Base-by-base conservation (phyloP, 2,113 vertebrate genomes). In the Forbesichthys agassizii region DNA sequence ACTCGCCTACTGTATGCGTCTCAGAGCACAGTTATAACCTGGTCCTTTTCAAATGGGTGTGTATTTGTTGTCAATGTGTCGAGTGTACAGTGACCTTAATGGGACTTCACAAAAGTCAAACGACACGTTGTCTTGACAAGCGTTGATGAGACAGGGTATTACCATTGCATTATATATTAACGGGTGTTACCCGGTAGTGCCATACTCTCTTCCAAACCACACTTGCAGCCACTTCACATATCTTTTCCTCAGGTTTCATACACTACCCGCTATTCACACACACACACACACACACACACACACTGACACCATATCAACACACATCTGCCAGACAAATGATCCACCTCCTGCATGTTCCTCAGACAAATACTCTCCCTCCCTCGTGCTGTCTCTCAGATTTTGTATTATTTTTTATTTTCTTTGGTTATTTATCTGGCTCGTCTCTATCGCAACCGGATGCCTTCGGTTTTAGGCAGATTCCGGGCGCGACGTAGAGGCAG, bases 381-480 rank as follows among this genome's bases (percentile, higher is more conserved):
- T 88, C 83, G 84, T 20, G 61, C 82, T 83, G 82, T 84, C 86
- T 88, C 85, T 86, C 84, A 74, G 71, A 70, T 77, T 63, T 77
- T 71, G 27, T 27, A 27, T 27, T 27, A 27, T 84, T 78, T 84
- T 80, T 69, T 85, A 79, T 86, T 87, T 84, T 70, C 84, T 92
- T 83, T 65, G 72, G 84, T 84, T 86, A 81, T 83, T 84, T 85
- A 60, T 92, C 82, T 63, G 70, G 85, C 82, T 86, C 79, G 80
- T 85, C 84, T 63, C 48, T 46, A 65, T 55, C 87, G 85, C 85
- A 51, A 68, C 75, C 86, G 77, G 86, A 88, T 86, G 86, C 79
- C 89, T 89, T 86, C 82, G 81, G 78, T 90, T 85, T 84, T 83
- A 88, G 79, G 88, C 81, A 88, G 91, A 90, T 91, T 90, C 89